These are phyloP conservation scores for Erannis defoliaria DNA, from an alignment of 2,888 invertebrate species.

Conservation along the genomic window DNA sequence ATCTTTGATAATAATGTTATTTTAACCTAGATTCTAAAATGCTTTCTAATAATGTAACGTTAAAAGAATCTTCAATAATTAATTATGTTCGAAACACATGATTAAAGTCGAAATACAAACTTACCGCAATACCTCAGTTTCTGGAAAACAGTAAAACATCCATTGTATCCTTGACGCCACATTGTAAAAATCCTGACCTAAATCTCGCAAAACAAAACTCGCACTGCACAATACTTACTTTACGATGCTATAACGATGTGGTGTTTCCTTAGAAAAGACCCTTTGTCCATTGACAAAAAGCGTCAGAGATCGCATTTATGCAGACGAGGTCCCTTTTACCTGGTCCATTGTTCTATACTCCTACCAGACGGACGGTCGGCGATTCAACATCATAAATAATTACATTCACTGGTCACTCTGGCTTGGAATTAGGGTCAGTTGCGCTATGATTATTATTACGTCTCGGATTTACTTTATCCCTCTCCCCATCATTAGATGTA, in stretches of 20 bases:
- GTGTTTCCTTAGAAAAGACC: constrained; percentile 84
- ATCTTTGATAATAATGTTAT: too few species aligned
- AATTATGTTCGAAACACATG: too few species aligned
- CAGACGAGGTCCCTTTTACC: constrained; percentile 80
- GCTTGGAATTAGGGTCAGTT: constrained; percentile 77
- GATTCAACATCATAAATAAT: constrained; percentile 81
- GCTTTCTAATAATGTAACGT: too few species aligned
- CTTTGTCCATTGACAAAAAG: constrained; percentile 85
- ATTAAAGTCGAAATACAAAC: constrained; percentile 27
- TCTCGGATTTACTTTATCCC: constrained; percentile 76
- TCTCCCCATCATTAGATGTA: constrained; percentile 86
- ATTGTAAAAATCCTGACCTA: constrained; percentile 84
- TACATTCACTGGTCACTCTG: constrained; percentile 81
- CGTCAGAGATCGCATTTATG: constrained; percentile 80
- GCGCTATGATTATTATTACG: constrained; percentile 79
- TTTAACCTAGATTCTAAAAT: too few species aligned
- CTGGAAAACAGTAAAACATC: constrained; percentile 66
- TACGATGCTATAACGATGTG: constrained; percentile 85
- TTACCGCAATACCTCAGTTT: constrained; percentile 50
- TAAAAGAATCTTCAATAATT: too few species aligned
- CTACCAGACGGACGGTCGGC: constrained; percentile 80
- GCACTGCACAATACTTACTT: constrained; percentile 81
- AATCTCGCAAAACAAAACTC: constrained; percentile 83
- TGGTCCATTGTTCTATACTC: constrained; percentile 79
- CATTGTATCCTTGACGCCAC: constrained; percentile 79